These are phyloP conservation scores for Xanthorhoe spadicearia DNA, from an alignment of 2,888 invertebrate genomes.

Conservation along the genomic window DNA sequence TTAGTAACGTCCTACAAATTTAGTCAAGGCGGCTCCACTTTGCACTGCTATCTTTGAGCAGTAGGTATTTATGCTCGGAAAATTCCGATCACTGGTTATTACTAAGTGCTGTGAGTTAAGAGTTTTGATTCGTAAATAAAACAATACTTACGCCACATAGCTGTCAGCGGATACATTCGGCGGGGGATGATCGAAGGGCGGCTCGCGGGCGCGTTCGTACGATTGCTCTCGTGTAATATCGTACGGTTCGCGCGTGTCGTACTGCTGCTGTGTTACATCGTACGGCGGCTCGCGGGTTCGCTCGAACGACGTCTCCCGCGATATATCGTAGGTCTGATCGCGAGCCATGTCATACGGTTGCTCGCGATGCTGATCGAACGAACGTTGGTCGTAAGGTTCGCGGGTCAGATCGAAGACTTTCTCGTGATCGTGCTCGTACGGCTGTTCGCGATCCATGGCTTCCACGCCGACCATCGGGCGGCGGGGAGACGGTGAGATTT, in stretches of 20 bases:
- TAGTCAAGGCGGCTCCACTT: too few species aligned
- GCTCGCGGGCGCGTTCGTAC: slow-evolving; percentile 7
- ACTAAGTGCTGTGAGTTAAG: too few species aligned
- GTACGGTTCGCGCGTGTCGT: not conserved
- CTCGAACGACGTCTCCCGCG: slow-evolving; percentile 11
- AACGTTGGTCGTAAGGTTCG: slow-evolving; percentile 1
- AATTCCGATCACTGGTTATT: too few species aligned
- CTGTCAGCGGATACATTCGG: slow-evolving; percentile 10
- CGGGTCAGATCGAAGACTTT: not conserved
- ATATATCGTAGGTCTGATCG: not conserved
- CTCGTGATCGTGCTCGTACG: slow-evolving; percentile 8
- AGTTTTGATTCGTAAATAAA: not conserved
- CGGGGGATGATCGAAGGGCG: slow-evolving; percentile 14
- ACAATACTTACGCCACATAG: slow-evolving; percentile 16
- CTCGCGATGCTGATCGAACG: not conserved
- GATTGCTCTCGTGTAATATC: slow-evolving; percentile 4
- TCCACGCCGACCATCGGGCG: slow-evolving; percentile 12
- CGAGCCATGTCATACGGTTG: not conserved
- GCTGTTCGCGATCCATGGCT: slow-evolving; percentile 14
- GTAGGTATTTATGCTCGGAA: too few species aligned
- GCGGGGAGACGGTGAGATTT: slow-evolving; percentile 13
- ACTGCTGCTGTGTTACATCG: not conserved
- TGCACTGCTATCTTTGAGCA: too few species aligned
- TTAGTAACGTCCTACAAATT: too few species aligned
- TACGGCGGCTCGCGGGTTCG: slow-evolving; percentile 8